Base-by-base conservation (phyloP, 2,888 invertebrate species). In the Agrilus mali region DNA sequence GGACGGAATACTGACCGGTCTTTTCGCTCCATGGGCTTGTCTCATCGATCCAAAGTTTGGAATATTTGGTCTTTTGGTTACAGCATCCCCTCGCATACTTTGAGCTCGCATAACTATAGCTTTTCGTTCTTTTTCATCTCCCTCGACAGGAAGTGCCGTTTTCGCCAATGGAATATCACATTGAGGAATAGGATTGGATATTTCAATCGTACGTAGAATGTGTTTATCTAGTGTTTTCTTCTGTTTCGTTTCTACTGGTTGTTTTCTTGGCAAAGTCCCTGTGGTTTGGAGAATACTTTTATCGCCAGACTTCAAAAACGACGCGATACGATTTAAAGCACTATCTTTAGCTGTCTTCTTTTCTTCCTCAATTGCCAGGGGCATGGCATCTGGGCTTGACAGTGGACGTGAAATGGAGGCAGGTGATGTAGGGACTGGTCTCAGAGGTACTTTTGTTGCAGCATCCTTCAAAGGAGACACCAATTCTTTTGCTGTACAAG, bases 21-120 rank as follows among this genome's bases (percentile, higher is more conserved):
- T 70, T 15, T 80, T 80, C 0, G 67, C 66, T 1, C 73, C 72
- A 0, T 76, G 72, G 0, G 82, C 71, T 53, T 83, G 80, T 22
- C 89, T 70, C 86, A 88, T 87, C 0, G 88, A 88, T 0, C 88
- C 88, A 54, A 88, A 88, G 27, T 79, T 80, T 48, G 82, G 86
- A 31, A 87, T 73, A 0, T 70, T 68, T 0, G 83, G 78, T 45
- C 34, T 51, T 44, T 16, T 50, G 43, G 70, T 70, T 0, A 66
- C 62, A 5, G 63, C 57, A 36, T 63, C 61, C 40, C 80, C 79
- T 50, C 87, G 70, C 85, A 89, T 83, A 53, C 88, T 88, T 56
- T 88, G 88, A 0, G 88, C 82, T 41, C 89, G 72, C 66, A 81
- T 79, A 0, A 87, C 79, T 12, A 79, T 77, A 39, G 73, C 74